Conservation (phyloP, 2,797 vertebrate genomes). For the Vireo griseus region DNA sequence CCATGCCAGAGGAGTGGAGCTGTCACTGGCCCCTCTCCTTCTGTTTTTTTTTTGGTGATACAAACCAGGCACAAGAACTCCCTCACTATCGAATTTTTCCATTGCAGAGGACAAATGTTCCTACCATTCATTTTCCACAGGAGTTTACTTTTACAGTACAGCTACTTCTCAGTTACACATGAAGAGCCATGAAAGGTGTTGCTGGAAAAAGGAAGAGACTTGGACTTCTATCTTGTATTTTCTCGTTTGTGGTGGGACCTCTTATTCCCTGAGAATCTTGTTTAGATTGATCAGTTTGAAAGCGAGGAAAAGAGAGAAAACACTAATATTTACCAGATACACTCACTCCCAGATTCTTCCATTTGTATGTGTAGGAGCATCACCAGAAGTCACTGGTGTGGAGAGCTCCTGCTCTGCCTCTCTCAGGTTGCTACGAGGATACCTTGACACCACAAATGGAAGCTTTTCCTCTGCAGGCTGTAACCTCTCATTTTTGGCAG, state of each 20-base stretch:
- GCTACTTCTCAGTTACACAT: neutral
- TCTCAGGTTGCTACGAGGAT: neutral
- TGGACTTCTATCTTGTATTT: neutral
- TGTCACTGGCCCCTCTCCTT: neutral
- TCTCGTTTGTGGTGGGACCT: neutral
- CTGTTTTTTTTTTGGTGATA: neutral
- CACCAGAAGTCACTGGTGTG: neutral
- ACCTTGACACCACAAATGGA: neutral
- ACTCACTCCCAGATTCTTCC: neutral
- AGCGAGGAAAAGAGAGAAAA: neutral
- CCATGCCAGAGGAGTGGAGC: neutral
- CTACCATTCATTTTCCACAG: neutral
- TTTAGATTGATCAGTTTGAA: neutral
- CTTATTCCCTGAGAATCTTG: neutral
- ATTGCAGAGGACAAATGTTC: neutral
- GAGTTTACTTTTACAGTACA: neutral
- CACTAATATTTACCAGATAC: neutral
- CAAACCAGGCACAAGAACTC: conserved; percentile 47
- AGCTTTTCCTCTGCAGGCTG: neutral
- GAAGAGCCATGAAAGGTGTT: neutral
- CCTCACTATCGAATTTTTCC: conserved; percentile 1
- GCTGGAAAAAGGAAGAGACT: neutral
- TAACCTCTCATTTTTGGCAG: neutral
- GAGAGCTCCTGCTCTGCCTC: neutral
- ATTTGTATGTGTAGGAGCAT: neutral